Evolutionary conservation across 2,113 vertebrate genomes (phyloP), one percentile per base, ranked within the genome.

Genomic region (Petromus typicus): DNA sequence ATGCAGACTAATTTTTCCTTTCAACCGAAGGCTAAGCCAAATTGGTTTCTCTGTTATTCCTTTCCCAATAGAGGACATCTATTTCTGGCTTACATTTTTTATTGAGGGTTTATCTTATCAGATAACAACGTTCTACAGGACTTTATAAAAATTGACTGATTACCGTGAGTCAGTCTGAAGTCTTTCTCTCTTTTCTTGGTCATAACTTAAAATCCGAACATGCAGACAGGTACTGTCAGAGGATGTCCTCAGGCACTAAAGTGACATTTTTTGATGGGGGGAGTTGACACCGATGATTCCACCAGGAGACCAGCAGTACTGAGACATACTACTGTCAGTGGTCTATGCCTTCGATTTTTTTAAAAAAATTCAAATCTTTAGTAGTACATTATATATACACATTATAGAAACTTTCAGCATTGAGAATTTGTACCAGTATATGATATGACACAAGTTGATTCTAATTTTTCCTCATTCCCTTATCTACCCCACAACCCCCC

Each of bases 31-130:
- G 48, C 23, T 30, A 56, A 79, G 30, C 14, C 51, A 92, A 66
- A 82, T 27, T 71, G 13, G 11, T 57, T 82, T 30, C 5, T 86
- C n/a, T 79, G 4, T 43, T 69, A 7, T 85, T 1, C 34, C 25
- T 75, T 89, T 94, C 69, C 69, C 48, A 83, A 54, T 37, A n/a
- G 69, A 59, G 54, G 40, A 63, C 57, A 25, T 3, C 37, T 14
- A 64, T 86, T 78, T 66, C 80, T 83, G 37, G 23, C 37, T 63
- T 71, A 71, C 7, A 20, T 89, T 84, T 90, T 90, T 96, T n/a
- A 45, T 69, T 56, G 17, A 66, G 12, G 27, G 7, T 64, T 22
- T 92, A 61, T 73, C 6, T 20, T 40, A 90, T 59, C 40, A 43
- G 79, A 17, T 83, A 83, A 92, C 5, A 51, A 18, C 3, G 83